phyloP scores from a whole-genome alignment of 2,888 invertebrate species.

The Ferrisia virgata region DNA sequence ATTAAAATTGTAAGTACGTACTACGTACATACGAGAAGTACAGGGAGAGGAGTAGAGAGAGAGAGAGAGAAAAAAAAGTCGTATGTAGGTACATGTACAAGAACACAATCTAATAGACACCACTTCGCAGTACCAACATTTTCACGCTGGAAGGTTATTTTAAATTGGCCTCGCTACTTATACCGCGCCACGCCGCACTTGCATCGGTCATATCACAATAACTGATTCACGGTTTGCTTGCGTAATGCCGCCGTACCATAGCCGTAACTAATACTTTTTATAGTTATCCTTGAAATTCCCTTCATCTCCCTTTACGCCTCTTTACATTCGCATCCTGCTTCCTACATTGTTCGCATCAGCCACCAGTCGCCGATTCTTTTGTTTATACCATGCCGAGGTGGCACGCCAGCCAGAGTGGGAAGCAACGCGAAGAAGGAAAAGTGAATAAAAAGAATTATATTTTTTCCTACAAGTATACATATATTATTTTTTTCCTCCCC shows the following conservation, averaged over 20 bases:
- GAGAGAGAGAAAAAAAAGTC: not conserved
- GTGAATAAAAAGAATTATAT: conserved; percentile 10
- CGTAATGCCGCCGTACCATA: conserved; percentile 38
- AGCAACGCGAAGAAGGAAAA: conserved; percentile 11
- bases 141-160: conserved; percentile 41
- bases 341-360: conserved; percentile 36
- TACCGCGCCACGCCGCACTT: conserved; percentile 13
- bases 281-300: conserved; percentile 36
- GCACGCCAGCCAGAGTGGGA: not conserved
- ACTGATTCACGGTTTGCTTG: conserved; percentile 41
- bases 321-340: conserved; percentile 30
- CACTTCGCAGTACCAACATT: not conserved
- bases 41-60: no score
- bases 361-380: conserved; percentile 29
- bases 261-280: conserved; percentile 38
- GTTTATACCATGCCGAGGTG: not conserved
- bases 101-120: not conserved
- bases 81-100: not conserved
- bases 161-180: conserved; percentile 39
- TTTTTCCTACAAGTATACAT: conserved; percentile 10
- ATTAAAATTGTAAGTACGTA: no score
- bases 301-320: conserved; percentile 11
- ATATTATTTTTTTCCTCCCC: not conserved
- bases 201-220: conserved; percentile 24
- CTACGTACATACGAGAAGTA: no score